Base-by-base conservation (phyloP, 2,113 vertebrate genomes). In the Zapus hudsonius region DNA sequence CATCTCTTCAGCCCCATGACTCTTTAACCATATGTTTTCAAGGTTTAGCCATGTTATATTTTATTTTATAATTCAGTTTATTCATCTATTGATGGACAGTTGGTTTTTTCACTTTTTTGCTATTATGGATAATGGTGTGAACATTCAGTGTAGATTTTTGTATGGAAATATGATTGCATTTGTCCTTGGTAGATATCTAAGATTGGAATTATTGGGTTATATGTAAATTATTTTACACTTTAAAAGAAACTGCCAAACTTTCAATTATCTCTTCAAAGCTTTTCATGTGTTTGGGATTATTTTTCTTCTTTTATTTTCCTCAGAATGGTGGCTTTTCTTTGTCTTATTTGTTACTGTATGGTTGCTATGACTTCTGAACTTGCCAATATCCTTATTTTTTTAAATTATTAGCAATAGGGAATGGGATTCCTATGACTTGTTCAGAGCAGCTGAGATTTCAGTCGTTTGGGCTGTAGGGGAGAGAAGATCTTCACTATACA, bases 221-320 rank as follows among this genome's bases (percentile, higher is more conserved):
- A 38, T 76, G 40, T 89, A 55, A 84, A 69, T 92, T 95, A 42
- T 74, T 5, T 75, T 64, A 81, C 81, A 69, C 23, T 90, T 82
- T 89, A 92, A 47, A 89, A 89, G 67, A 92, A 92, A 86, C n/a
- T 81, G 19, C 17, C 52, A 81, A 85, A 80, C 8, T 92, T 89
- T 85, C 29, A 42, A 75, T 81, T 81, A 63, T 7, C 44, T 89
- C 76, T 84, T 79, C 55, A 36, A 80, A 91, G 16, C 16, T 44
- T 38, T 84, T 31, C n/a, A 15, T 93, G 36, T 80, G 69, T 85
- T 85, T 69, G n/a, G 75, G 8, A 4, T 82, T 29, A 89, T 82
- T 91, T 89, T 33, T 72, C 23, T 64, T 81, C 33, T 89, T 89
- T 83, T 82, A 38, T 57, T 78, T 31, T 83, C 33, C 23, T 83